These are phyloP conservation scores for Euwallacea similis DNA, from an alignment of 1,140 invertebrate species.

Conservation along the genomic window DNA sequence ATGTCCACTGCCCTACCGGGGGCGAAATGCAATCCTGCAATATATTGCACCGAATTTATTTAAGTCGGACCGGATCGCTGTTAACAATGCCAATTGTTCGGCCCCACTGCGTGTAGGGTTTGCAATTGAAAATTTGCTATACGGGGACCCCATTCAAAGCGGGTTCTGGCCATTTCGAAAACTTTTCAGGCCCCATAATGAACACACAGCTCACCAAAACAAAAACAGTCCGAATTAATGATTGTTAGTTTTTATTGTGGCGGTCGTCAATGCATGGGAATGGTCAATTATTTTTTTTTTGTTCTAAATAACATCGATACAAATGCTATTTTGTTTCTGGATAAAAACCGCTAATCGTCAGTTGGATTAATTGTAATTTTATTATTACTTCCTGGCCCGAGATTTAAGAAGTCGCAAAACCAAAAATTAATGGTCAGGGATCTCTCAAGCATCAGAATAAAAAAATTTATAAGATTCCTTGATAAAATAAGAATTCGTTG, in stretches of 20 bases:
- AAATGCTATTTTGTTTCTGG: not conserved
- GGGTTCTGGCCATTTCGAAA: conserved; percentile 5
- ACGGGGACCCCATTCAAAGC: not conserved
- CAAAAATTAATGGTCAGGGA: too few relatives aligned
- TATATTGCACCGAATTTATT: conserved; percentile 49
- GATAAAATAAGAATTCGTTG: too few relatives aligned
- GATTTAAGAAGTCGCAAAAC: too few relatives aligned
- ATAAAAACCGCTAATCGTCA: too few relatives aligned
- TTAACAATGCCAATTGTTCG: conserved; percentile 42
- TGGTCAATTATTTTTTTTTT: conserved; percentile 7
- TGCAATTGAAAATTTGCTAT: conserved; percentile 29
- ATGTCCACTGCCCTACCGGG: conserved; percentile 48
- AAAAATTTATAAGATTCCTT: too few relatives aligned
- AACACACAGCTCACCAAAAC: conserved; percentile 6
- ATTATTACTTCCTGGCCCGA: not conserved
- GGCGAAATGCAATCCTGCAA: conserved; percentile 47
- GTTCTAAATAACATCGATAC: not conserved
- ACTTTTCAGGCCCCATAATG: conserved; percentile 9
- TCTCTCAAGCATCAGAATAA: too few relatives aligned
- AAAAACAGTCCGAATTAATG: not conserved
- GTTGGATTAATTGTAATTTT: not conserved
- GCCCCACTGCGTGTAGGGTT: conserved; percentile 27
- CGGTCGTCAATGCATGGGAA: conserved; percentile 4
- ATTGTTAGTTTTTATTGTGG: conserved; percentile 6
- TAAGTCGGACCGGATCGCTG: conserved; percentile 46